Evolutionary conservation across 2,113 vertebrate genomes (phyloP).

Genomic region (Bambusicola thoracicus): DNA sequence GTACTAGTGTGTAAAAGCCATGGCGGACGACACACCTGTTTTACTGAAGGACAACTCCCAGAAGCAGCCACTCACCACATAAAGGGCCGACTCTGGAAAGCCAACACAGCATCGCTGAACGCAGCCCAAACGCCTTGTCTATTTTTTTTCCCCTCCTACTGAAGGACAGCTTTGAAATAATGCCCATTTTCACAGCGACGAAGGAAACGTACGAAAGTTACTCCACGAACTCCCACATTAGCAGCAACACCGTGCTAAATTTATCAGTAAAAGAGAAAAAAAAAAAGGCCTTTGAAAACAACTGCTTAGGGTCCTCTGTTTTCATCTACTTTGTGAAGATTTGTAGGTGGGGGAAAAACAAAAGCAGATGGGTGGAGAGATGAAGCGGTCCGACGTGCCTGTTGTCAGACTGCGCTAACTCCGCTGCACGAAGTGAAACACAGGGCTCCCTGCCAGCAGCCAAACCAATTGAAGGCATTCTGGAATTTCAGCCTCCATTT

Average conservation of each 20-base stretch:
- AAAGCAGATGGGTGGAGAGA: slow-evolving; percentile 43
- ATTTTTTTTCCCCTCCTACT: background rate
- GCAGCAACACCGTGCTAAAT: background rate
- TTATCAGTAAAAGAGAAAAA: background rate
- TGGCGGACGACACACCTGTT: background rate
- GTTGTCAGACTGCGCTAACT: slow-evolving; percentile 45
- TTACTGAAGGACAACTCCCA: background rate
- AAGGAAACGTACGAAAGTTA: slow-evolving; percentile 15
- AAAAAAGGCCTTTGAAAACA: background rate
- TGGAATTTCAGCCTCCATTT: slow-evolving; percentile 73
- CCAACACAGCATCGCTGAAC: background rate
- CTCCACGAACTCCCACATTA: slow-evolving; percentile 43
- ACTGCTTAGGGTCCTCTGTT: background rate
- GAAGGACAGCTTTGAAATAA: slow-evolving; percentile 1
- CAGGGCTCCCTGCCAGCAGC: slow-evolving; percentile 62
- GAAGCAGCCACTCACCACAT: background rate
- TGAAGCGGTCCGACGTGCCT: background rate
- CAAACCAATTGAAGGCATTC: slow-evolving; percentile 66
- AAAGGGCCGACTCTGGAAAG: background rate
- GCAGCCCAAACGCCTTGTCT: background rate
- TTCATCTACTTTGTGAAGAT: slow-evolving; percentile 22
- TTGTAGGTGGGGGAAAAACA: slow-evolving; percentile 16
- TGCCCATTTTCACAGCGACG: background rate
- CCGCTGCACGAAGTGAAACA: slow-evolving; percentile 36
- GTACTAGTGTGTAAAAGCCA: background rate